Percentiles rank a stretch among this genome's conserved stretches.
Conservation (phyloP, 2,888 invertebrate genomes). For the Elysia crispata region DNA sequence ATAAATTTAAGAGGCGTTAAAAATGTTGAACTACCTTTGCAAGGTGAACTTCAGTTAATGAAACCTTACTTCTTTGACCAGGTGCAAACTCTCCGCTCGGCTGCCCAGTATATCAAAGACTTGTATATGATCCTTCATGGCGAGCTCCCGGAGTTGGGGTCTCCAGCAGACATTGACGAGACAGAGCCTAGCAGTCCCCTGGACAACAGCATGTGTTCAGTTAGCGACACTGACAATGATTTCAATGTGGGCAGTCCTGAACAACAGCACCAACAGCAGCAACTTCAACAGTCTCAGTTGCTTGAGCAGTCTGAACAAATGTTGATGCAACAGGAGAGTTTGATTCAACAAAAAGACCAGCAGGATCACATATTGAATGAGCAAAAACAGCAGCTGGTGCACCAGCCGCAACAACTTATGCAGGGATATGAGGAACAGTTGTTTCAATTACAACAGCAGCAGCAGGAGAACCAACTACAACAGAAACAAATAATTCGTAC, state of each 20-base stretch:
- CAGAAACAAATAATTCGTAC: conserved; percentile 3
- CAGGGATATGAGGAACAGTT: not conserved
- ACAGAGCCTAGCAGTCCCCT: conserved; percentile 38
- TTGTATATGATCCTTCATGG: conserved; percentile 54
- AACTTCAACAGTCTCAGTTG: not conserved
- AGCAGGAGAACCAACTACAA: conserved; percentile 35
- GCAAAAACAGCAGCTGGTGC: not conserved
- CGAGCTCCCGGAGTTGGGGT: conserved; percentile 39
- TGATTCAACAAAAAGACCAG: too few relatives aligned
- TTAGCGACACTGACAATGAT: conserved; percentile 43
- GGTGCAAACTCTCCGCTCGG: conserved; percentile 74
- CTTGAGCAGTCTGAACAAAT: too few relatives aligned
- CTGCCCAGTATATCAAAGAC: conserved; percentile 73
- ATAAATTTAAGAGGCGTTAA: too few relatives aligned
- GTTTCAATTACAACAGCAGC: conserved; percentile 4
- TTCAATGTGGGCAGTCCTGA: conserved; percentile 30
- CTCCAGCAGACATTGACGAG: conserved; percentile 39
- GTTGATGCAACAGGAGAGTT: too few relatives aligned
- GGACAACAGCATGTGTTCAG: conserved; percentile 40
- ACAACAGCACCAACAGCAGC: not conserved
- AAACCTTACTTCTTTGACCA: too few relatives aligned
- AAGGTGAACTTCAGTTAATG: too few relatives aligned
- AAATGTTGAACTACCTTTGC: too few relatives aligned
- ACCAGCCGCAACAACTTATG: not conserved
- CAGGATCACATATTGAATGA: not conserved